Evolutionary conservation across 2,113 vertebrate species (phyloP).

Genomic region (Phalacrocorax brasilianus): DNA sequence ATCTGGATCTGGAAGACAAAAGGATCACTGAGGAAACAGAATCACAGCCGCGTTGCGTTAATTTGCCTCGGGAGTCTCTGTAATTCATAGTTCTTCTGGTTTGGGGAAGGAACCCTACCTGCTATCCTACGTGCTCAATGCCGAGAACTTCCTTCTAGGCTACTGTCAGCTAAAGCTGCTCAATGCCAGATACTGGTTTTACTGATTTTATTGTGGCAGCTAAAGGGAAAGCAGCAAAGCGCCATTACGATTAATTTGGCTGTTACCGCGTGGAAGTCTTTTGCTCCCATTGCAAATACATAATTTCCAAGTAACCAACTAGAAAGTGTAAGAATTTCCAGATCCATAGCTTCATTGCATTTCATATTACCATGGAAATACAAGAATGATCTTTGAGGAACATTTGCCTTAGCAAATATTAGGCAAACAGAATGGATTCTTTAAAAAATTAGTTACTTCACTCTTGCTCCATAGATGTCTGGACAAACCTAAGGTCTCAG

Average conservation of each 20-base stretch:
- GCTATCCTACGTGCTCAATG: background rate
- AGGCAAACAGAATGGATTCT: background rate
- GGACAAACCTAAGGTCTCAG: background rate
- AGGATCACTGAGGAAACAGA: background rate
- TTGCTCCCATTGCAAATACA: background rate
- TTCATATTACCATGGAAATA: background rate
- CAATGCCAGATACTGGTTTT: background rate
- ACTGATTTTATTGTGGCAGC: background rate
- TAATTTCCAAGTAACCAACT: background rate
- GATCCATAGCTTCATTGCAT: background rate
- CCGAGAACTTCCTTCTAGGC: background rate
- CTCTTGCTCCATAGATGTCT: background rate
- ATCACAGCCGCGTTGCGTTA: accelerated
- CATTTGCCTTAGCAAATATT: background rate
- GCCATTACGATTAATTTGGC: background rate
- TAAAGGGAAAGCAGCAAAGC: background rate
- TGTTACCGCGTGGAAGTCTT: background rate
- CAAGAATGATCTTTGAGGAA: background rate
- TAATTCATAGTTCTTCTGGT: background rate
- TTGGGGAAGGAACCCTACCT: background rate
- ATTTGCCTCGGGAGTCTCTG: background rate
- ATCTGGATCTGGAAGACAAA: conserved; percentile 55
- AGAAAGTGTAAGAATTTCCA: background rate
- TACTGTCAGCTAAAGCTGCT: background rate
- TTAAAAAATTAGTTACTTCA: background rate